Evolutionary conservation across 2,797 vertebrate genomes (phyloP).

Genomic region (Balearica regulorum): DNA sequence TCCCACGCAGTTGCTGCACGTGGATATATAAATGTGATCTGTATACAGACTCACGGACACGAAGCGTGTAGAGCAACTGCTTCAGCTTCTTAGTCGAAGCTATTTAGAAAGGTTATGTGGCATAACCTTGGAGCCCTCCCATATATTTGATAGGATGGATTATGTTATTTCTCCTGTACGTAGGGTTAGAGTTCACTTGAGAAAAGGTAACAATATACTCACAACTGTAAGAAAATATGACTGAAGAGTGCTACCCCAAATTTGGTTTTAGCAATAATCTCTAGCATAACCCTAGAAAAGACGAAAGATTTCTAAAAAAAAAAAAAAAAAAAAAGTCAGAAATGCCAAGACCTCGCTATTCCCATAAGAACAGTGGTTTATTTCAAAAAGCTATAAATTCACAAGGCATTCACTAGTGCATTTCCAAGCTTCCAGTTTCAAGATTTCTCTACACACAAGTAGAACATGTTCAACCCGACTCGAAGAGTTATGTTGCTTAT

Average conservation of each 20-base stretch:
- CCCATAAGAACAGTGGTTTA: not conserved
- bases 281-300: not conserved
- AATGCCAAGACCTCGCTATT: not conserved
- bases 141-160: not conserved
- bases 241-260: not conserved
- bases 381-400: not conserved
- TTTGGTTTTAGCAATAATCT: not conserved
- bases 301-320: not conserved
- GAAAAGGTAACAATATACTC: not conserved
- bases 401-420: not conserved
- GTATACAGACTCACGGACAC: not conserved
- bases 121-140: not conserved
- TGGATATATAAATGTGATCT: not conserved
- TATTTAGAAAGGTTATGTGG: not conserved
- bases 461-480: not conserved
- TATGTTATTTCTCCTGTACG: not conserved
- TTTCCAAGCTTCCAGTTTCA: not conserved
- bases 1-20: not conserved
- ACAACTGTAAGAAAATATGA: not conserved
- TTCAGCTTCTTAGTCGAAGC: not conserved
- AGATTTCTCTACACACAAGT: not conserved
- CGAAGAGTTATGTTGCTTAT: not conserved
- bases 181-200: not conserved
- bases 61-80: fast-evolving
- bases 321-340: not conserved